phyloP scores from a whole-genome alignment of 37 sponge, comb jelly and placozoan species.

The Eunapius fragilis region DNA sequence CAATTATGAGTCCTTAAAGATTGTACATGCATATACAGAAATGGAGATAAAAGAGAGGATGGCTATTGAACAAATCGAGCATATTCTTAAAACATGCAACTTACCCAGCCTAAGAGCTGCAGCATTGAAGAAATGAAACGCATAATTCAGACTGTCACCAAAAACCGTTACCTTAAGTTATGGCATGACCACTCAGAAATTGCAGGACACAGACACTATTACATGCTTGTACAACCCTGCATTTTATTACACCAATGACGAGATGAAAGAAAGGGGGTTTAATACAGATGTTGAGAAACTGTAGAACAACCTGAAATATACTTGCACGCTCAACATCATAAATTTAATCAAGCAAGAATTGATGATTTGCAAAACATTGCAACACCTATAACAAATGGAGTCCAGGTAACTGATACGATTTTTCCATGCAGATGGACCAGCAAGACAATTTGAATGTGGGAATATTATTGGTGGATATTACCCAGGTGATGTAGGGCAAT shows the following conservation, averaged over 20 bases:
- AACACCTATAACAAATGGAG: background rate
- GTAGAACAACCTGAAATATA: slow-evolving; percentile 5
- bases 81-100: background rate
- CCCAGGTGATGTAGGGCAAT: background rate
- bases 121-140: too few species aligned
- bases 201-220: background rate
- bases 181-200: slow-evolving; percentile 9
- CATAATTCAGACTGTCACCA: too few species aligned
- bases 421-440: slow-evolving; percentile 19
- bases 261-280: background rate
- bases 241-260: background rate
- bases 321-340: background rate
- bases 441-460: slow-evolving; percentile 1
- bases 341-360: background rate
- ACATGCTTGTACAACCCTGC: slow-evolving; percentile 6
- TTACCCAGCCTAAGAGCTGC: too few species aligned
- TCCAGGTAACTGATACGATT: background rate
- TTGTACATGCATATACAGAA: background rate
- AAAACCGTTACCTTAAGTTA: background rate
- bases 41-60: background rate
- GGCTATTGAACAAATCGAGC: background rate
- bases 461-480: background rate
- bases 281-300: background rate
- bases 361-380: background rate
- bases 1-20: background rate